Conservation (phyloP, 2,113 vertebrate species). For the Antennarius striatus region DNA sequence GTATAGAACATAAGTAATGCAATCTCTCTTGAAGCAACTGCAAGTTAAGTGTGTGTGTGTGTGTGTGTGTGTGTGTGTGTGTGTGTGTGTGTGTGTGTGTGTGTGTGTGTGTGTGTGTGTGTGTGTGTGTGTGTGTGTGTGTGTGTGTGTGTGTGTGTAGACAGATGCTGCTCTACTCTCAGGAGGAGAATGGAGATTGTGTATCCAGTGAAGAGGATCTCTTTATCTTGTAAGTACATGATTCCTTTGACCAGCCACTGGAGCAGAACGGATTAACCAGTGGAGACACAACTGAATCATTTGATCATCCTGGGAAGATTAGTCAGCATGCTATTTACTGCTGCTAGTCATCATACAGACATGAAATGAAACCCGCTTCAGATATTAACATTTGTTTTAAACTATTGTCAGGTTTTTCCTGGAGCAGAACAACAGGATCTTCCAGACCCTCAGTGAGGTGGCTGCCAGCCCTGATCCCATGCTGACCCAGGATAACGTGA, state of each 20-base stretch:
- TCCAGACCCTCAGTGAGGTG: slow-evolving; percentile 92
- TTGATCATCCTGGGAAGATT: neutral
- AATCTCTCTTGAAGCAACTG: no score
- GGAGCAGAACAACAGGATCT: slow-evolving; percentile 95
- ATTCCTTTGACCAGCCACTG: slow-evolving; percentile 7
- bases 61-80: no score
- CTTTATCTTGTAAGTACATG: slow-evolving; percentile 90
- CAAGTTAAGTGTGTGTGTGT: no score
- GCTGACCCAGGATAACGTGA: slow-evolving; percentile 89
- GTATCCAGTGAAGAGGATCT: slow-evolving; percentile 94
- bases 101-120: no score
- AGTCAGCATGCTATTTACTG: no score
- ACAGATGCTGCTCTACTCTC: slow-evolving; percentile 93
- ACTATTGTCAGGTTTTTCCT: slow-evolving; percentile 86
- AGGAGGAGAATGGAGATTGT: slow-evolving; percentile 90
- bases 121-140: neutral
- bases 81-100: no score
- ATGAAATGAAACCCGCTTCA: neutral
- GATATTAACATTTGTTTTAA: slow-evolving; percentile 4
- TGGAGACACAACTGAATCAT: neutral
- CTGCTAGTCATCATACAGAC: no score
- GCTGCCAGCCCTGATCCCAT: slow-evolving; percentile 90
- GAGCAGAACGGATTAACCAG: neutral
- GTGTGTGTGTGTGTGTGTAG: slow-evolving; percentile 68
- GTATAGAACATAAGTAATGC: neutral